Percentiles rank a stretch among this genome's conserved stretches.
Evolutionary conservation across 2,888 invertebrate genomes (phyloP).

Genomic region (Agriotes lineatus): DNA sequence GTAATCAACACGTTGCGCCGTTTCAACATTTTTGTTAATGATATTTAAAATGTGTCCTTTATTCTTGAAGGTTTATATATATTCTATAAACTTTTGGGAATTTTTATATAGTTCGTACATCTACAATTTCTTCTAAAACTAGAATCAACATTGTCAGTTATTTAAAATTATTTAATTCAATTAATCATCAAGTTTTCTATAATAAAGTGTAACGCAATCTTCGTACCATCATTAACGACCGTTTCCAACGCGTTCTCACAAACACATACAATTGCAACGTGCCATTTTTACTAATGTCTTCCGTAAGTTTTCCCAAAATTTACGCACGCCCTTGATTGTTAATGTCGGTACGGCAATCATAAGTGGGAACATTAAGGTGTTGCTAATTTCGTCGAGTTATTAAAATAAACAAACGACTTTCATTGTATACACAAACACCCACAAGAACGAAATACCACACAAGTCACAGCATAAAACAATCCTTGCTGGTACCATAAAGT

Average conservation of each 20-base stretch:
- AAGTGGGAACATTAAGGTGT: slow-evolving; percentile 23
- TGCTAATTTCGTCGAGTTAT: slow-evolving; percentile 23
- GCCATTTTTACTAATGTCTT: slow-evolving; percentile 12
- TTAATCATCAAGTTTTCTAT: no score
- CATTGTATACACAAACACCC: slow-evolving; percentile 25
- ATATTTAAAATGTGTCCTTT: no score
- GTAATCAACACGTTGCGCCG: no score
- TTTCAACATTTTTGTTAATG: no score
- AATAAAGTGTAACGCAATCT: no score
- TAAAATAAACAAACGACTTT: slow-evolving; percentile 24
- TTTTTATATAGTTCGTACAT: no score
- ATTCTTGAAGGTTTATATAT: no score
- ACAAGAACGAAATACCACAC: slow-evolving; percentile 28
- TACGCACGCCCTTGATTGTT: slow-evolving; percentile 26
- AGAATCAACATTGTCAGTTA: no score
- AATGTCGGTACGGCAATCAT: slow-evolving; percentile 8
- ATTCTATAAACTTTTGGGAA: no score
- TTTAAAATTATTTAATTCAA: no score
- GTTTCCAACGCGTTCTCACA: slow-evolving; percentile 21
- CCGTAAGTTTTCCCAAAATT: slow-evolving; percentile 22
- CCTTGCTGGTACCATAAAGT: slow-evolving; percentile 22
- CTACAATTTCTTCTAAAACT: no score
- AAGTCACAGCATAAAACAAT: slow-evolving; percentile 22
- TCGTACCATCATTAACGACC: slow-evolving; percentile 10
- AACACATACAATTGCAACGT: slow-evolving; percentile 14